Conservation (phyloP, 1,140 invertebrate genomes). For the Mamestra configurata region DNA sequence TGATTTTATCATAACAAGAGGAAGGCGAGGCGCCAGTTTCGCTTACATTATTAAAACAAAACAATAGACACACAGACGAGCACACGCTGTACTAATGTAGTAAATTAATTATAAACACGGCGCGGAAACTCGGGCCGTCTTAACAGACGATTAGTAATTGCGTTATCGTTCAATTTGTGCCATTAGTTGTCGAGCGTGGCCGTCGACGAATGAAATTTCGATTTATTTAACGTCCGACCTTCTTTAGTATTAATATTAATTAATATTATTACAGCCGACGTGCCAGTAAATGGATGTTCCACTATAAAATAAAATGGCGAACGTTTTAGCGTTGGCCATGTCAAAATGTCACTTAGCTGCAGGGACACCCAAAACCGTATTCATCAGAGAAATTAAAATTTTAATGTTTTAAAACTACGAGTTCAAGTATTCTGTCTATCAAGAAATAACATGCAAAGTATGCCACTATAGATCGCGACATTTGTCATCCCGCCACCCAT, state of each 20-base stretch:
- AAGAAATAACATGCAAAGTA: too few relatives aligned
- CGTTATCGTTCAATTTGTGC: conserved; percentile 77
- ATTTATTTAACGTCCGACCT: conserved; percentile 51
- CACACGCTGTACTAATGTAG: conserved; percentile 71
- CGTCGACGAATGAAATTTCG: conserved; percentile 43
- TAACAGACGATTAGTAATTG: conserved; percentile 71
- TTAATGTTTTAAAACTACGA: too few relatives aligned
- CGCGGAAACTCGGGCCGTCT: conserved; percentile 57
- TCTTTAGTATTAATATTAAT: conserved; percentile 51
- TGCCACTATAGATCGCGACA: too few relatives aligned
- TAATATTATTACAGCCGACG: conserved; percentile 46
- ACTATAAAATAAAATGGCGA: conserved; percentile 3
- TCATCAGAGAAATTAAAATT: too few relatives aligned
- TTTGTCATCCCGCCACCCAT: too few relatives aligned
- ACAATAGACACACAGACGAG: conserved; percentile 72
- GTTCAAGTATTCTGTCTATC: too few relatives aligned
- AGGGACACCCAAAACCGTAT: too few relatives aligned
- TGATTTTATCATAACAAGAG: conserved; percentile 78
- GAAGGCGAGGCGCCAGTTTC: conserved; percentile 55
- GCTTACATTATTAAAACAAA: conserved; percentile 75
- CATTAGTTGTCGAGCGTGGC: conserved; percentile 60
- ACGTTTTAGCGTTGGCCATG: neutral
- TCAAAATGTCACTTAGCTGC: neutral
- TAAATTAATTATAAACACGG: conserved; percentile 84
- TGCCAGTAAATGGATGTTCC: neutral